Base-by-base conservation (phyloP, 2,888 invertebrate genomes). In the Xestoiulus laeticollis region DNA sequence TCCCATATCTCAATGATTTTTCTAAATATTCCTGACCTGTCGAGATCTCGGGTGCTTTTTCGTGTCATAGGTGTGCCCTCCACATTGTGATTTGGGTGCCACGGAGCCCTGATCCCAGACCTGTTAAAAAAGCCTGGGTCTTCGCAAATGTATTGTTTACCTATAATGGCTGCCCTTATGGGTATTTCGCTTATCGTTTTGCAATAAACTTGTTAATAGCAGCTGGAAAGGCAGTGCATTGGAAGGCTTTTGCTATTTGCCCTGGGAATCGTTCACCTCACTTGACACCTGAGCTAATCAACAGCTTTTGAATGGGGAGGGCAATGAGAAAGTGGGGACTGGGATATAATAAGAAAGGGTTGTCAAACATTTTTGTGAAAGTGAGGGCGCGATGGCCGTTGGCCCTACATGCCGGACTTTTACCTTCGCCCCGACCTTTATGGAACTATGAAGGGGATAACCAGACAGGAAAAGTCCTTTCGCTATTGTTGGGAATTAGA, bases 201-300 rank as follows among this genome's bases (percentile, higher is more conserved):
- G 78, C 78, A 30, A 78, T 78, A 78, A 78, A 78, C 78, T 78
- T 26, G 30, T 26, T 78, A 78, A 78, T 78, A 78, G 78, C 78
- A 78, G 78, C 78, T 78, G 78, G 78, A 30, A n/a, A n/a, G n/a
- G n/a, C n/a, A n/a, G n/a, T n/a, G 53, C 53, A 53, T 19, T 19
- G 5, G 53, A 53, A 68, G 22, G 78, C 78, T 78, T 78, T 48
- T 30, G 78, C 22, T 78, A 78, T 78, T 78, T 78, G 78, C 78
- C 78, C 78, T 78, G 78, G 78, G 78, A 78, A 78, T 78, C 78
- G 78, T 78, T 78, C 78, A 78, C 78, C 78, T 78, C 78, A 78
- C 78, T 78, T 78, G 78, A 78, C 78, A 78, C 78, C 78, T 78
- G 78, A 78, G 78, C 78, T 78, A 78, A 78, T 78, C 78, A 78